A percentile compares a stretch with the other conserved stretches of the same genome.
Conservation (phyloP, 1,140 invertebrate species). For the Dendrolimus kikuchii region DNA sequence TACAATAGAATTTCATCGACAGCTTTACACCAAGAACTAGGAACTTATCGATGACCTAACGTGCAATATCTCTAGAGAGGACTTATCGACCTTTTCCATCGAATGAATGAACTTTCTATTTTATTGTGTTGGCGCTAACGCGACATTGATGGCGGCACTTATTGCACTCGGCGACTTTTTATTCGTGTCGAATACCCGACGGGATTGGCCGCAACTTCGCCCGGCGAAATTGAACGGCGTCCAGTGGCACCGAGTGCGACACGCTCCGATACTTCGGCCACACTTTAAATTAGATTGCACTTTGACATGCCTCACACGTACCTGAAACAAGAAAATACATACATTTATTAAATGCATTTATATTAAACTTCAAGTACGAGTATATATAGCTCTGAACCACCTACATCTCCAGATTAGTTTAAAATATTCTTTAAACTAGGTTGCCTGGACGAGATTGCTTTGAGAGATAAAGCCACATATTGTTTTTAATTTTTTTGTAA, state of each 20-base stretch:
- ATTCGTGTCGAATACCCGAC: slow-evolving; percentile 27
- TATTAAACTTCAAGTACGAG: too few relatives aligned
- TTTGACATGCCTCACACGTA: slow-evolving; percentile 16
- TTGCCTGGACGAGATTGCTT: too few relatives aligned
- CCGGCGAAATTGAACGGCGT: slow-evolving; percentile 29
- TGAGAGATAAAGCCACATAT: too few relatives aligned
- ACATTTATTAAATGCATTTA: neutral
- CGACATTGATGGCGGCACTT: slow-evolving; percentile 57
- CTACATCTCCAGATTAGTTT: too few relatives aligned
- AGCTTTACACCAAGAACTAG: neutral
- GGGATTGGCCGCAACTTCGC: slow-evolving; percentile 28
- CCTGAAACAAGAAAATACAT: slow-evolving; percentile 25
- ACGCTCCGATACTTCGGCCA: slow-evolving; percentile 1
- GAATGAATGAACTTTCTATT: slow-evolving; percentile 51
- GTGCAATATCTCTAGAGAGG: slow-evolving; percentile 3
- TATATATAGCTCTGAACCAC: too few relatives aligned
- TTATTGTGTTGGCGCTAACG: slow-evolving; percentile 62
- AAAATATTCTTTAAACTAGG: too few relatives aligned
- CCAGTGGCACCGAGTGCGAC: slow-evolving; percentile 14
- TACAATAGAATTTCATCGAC: too few relatives aligned
- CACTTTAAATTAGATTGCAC: slow-evolving; percentile 7
- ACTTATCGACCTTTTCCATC: slow-evolving; percentile 28
- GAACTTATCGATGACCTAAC: neutral
- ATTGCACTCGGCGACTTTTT: slow-evolving; percentile 54
- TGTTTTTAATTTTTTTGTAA: too few relatives aligned